A percentile compares a stretch with the other conserved stretches of the same genome.
These are phyloP conservation scores for Ceuthmochares aereus DNA, from an alignment of 2,113 vertebrate species.

Conservation along the genomic window DNA sequence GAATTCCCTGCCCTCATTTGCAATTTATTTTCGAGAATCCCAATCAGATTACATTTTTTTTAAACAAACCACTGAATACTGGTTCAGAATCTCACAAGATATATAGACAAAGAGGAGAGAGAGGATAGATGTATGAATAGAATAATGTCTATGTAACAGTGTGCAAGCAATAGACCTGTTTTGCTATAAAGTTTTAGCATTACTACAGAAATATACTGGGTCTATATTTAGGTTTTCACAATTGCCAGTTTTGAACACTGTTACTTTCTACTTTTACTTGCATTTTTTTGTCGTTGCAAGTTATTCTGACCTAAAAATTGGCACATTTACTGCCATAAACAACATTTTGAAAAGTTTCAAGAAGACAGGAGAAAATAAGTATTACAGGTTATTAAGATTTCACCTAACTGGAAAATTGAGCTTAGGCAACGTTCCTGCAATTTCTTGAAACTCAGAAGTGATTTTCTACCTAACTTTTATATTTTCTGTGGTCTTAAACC, in stretches of 20 bases:
- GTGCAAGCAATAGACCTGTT: not conserved
- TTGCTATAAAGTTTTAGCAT: not conserved
- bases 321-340: not conserved
- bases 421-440: not conserved
- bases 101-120: not conserved
- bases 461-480: not conserved
- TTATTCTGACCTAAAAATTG: not conserved
- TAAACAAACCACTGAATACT: not conserved
- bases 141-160: not conserved
- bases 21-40: not conserved
- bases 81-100: not conserved
- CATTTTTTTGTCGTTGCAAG: not conserved
- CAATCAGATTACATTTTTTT: not conserved
- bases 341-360: not conserved
- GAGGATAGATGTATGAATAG: not conserved
- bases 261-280: not conserved
- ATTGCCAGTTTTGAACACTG: not conserved
- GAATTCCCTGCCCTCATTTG: not conserved
- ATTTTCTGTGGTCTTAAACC: not conserved
- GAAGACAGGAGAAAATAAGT: not conserved
- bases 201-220: not conserved
- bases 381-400: not conserved
- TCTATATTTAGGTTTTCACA: not conserved
- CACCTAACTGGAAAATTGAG: not conserved
- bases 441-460: not conserved